A percentile compares a stretch with the other conserved stretches of the same genome.
Evolutionary conservation across 2,113 vertebrate species (phyloP).

Genomic region (Ptychochromis oligacanthus): DNA sequence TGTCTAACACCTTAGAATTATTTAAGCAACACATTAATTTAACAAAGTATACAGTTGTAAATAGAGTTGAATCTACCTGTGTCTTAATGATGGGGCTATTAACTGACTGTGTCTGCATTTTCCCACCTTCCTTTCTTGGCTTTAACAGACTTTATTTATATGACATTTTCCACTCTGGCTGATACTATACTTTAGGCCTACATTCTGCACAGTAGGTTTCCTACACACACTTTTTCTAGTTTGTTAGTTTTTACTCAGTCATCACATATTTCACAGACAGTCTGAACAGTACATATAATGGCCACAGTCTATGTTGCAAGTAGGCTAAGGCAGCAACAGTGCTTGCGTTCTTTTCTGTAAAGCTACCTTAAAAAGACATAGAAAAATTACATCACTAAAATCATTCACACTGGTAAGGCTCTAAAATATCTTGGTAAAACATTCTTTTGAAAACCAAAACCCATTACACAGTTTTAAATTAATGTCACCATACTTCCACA

Average conservation of each 20-base stretch:
- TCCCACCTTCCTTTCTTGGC: too few relatives aligned
- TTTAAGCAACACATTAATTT: neutral
- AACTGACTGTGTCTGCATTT: neutral
- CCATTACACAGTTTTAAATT: neutral
- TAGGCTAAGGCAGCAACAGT: neutral
- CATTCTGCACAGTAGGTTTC: too few relatives aligned
- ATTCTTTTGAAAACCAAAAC: neutral
- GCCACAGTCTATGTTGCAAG: too few relatives aligned
- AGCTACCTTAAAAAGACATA: rapidly evolving
- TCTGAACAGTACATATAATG: too few relatives aligned
- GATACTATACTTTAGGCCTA: too few relatives aligned
- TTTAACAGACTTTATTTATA: too few relatives aligned
- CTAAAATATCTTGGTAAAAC: neutral
- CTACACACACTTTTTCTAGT: too few relatives aligned
- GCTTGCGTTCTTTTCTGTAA: neutral
- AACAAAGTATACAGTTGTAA: neutral
- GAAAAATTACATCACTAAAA: neutral
- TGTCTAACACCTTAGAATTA: neutral
- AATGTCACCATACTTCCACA: neutral
- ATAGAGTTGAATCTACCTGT: neutral
- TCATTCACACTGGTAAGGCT: too few relatives aligned
- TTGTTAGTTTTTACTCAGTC: too few relatives aligned
- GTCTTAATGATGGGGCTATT: neutral
- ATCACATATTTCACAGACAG: too few relatives aligned
- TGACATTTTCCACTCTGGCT: too few relatives aligned